Evolutionary conservation across 2,113 vertebrate genomes (phyloP), one percentile per base, ranked within the genome.

Genomic region (Nycticryphes semicollaris): DNA sequence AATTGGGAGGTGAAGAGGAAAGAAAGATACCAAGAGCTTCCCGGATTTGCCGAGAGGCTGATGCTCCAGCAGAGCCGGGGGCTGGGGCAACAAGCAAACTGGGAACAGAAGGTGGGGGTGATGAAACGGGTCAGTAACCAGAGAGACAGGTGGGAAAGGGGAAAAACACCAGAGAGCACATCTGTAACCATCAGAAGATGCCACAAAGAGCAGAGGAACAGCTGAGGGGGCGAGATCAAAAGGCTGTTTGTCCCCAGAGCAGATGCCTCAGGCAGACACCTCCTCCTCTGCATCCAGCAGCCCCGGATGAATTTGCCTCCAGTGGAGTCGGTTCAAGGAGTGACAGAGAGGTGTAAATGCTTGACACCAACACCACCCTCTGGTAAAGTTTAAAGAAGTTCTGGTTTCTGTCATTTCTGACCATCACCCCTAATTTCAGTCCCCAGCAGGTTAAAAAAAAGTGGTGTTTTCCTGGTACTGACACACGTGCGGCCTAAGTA

Each of bases 311-410:
- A 13, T 15, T 24, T 47, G 64, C 39, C 54, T 30, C 7, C 68
- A 25, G 15, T 35, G 69, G 19, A n/a, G 30, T 4, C 1, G 48
- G 53, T 37, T 73, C 28, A 50, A 51, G 84, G 35, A 72, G 57
- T 23, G 39, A 12, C 8, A 0, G 0, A 33, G 35, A 6, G 30
- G 16, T 20, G 10, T 1, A 47, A 64, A 2, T 2, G 25, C 16
- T 21, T 18, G 53, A 24, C 21, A 31, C 37, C 11, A 3, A 41
- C 27, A 87, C 18, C 76, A 45, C 6, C 37, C 89, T 66, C 4
- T 1, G 81, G 62, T 35, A 9, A 37, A 25, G 35, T 6, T 30
- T 4, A 13, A 9, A 25, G 68, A 28, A 66, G 33, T 10, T 10
- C 0, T 28, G 50, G 1, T 3, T 23, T 62, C 10, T 30, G 39